Base-by-base conservation (phyloP, 2,888 invertebrate species). In the Drosophila suboccidentalis region DNA sequence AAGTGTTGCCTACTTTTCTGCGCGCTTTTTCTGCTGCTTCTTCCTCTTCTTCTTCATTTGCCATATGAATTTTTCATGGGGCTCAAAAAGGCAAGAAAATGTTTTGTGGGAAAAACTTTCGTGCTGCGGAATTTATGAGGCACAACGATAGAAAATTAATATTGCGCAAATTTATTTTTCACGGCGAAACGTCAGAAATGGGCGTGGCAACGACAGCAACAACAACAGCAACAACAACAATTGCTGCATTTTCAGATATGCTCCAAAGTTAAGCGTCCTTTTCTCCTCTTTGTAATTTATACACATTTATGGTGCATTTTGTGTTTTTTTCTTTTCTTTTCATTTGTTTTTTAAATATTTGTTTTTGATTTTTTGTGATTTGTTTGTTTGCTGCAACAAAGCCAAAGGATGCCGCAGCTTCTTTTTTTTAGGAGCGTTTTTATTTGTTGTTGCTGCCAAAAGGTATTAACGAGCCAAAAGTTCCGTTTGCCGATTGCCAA, bases 391-490 rank as follows among this genome's bases (percentile, higher is more conserved):
- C 15, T 64, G 49, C 75, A 61, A 43, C 36, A 44, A 50, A 38
- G 34, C 59, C 44, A 29, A 53, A 38, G 36, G 36, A 36, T 26
- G 53, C 34, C 22, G 53, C 53, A n/a, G 41, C 15, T 17, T 39
- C 11, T 44, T 44, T 19, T n/a, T 36, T 36, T 55, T 60, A 10
- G 5, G 2, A 22, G 39, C 39, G 26, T 17, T 34, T 60, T 74
- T 60, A 43, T 78, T 77, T 72, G 55, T 65, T 60, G 53, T 46
- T 49, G 15, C n/a, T 71, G 64, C 65, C 77, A 68, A 72, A 71
- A 63, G 81, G 75, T 80, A 67, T 71, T 83, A 88, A 80, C 81
- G 85, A 82, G 87, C 73, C 87, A 89, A 87, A 57, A 85, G 63
- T 68, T 78, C 46, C 62, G 68, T 22, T 22, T 43, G 67, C 60